These are phyloP conservation scores for Nephila pilipes DNA, from an alignment of 1,140 invertebrate genomes.

Conservation along the genomic window DNA sequence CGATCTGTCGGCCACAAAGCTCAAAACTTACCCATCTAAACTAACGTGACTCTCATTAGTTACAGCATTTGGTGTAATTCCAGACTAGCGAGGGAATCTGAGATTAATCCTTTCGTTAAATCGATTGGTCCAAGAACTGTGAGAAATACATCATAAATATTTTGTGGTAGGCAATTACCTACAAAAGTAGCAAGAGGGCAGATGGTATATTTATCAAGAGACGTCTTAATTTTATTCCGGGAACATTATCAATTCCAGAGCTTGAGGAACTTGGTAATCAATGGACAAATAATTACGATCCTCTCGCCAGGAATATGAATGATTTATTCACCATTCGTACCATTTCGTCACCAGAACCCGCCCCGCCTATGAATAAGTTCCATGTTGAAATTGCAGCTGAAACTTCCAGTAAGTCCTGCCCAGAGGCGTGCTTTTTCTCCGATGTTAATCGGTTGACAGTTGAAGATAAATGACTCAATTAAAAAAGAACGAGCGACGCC, in stretches of 20 bases:
- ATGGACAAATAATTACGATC: neutral
- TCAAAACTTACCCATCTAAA: too few relatives aligned
- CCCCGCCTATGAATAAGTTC: neutral
- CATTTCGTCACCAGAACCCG: neutral
- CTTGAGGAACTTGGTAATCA: neutral
- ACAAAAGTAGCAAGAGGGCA: too few relatives aligned
- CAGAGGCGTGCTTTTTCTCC: neutral
- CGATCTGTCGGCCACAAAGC: too few relatives aligned
- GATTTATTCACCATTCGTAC: neutral
- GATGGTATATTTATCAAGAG: too few relatives aligned
- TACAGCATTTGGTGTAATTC: too few relatives aligned
- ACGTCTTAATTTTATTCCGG: neutral
- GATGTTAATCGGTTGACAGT: constrained; percentile 51
- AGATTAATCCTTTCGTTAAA: too few relatives aligned
- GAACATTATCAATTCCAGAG: neutral
- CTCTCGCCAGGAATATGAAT: neutral
- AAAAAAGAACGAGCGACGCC: constrained; percentile 5
- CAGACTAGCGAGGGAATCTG: too few relatives aligned
- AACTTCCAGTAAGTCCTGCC: neutral
- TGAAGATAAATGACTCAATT: constrained; percentile 64
- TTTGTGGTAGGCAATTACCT: too few relatives aligned
- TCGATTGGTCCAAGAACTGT: too few relatives aligned
- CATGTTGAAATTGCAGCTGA: neutral
- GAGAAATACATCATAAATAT: too few relatives aligned
- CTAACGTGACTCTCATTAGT: too few relatives aligned